Conservation (phyloP, 2,113 vertebrate species). For the Podarcis raffonei region DNA sequence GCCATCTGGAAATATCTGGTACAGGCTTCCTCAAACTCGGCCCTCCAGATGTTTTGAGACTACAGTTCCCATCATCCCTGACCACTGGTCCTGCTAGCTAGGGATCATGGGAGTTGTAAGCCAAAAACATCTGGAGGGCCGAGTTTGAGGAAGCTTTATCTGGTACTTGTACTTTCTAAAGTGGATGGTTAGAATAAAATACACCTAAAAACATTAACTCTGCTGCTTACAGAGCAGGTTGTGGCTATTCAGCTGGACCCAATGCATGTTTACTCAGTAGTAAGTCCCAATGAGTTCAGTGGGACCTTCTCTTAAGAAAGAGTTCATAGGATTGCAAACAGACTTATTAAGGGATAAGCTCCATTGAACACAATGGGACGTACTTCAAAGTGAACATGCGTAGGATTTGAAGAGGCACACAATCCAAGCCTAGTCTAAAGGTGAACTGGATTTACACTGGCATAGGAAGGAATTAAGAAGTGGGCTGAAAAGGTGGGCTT, state of each 20-base stretch:
- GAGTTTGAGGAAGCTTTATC: neutral
- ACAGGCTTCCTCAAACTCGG: too few relatives aligned
- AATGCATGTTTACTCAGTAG: neutral
- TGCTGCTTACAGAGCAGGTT: neutral
- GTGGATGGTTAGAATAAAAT: neutral
- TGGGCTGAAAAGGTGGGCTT: neutral
- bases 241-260: neutral
- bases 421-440: neutral
- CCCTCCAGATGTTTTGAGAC: too few relatives aligned
- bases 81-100: too few relatives aligned
- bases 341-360: too few relatives aligned
- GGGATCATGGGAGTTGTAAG: too few relatives aligned
- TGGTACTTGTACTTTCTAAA: slow-evolving; percentile 5
- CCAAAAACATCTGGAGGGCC: too few relatives aligned
- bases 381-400: neutral
- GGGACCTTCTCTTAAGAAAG: too few relatives aligned
- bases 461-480: neutral
- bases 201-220: neutral
- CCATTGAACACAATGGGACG: too few relatives aligned
- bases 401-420: neutral
- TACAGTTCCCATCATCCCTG: too few relatives aligned
- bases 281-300: neutral
- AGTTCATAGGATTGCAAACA: too few relatives aligned
- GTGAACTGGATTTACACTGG: neutral
- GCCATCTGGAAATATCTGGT: neutral